Base-by-base conservation (phyloP, 2,888 invertebrate species). In the Oscheius sp. region DNA sequence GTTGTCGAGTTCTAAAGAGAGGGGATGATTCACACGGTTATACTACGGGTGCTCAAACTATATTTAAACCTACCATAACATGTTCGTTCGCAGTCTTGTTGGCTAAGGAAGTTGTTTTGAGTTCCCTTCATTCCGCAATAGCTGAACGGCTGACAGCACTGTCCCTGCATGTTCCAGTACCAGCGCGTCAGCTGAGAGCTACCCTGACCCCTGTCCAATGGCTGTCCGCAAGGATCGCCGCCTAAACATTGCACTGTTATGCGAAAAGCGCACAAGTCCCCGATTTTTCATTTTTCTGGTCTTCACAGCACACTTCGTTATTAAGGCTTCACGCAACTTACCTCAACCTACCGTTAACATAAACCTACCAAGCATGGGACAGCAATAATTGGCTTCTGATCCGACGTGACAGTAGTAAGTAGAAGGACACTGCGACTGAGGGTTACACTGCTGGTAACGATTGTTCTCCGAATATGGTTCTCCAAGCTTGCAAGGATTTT, bases 71-170 rank as follows among this genome's bases (percentile, higher is more conserved):
- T 73, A 87, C 87, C 87, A 70, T 83, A 84, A 68, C 87, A 87
- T 11, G 87, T 87, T 47, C 84, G 72, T 62, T 86, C 87, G 76
- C 88, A 88, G 68, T 88, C 87, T 60, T 85, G 82, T 57, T 84
- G 77, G 9, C 75, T 80, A 68, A 86, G 77, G 78, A 88, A 88
- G 77, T 88, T 88, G 77, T 88, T 88, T 75, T 88, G 86, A 7
- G 84, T 88, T 63, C 88, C 88, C 70, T 86, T 87, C 53, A 79
- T 82, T 32, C 87, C 87, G 51, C 84, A 84, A 76, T 88, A 88
- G 48, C 79, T 81, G 79, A 85, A 85, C 47, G 82, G 83, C 37
- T 77, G 73, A 66, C 85, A 85, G 35, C 78, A 77, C 68, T 82
- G 80, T 11, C 70, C 62, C 21, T 79, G 77, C 58, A 80, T 73